phyloP scores from a whole-genome alignment of 1,140 invertebrate genomes.

The Drosophila pandora region DNA sequence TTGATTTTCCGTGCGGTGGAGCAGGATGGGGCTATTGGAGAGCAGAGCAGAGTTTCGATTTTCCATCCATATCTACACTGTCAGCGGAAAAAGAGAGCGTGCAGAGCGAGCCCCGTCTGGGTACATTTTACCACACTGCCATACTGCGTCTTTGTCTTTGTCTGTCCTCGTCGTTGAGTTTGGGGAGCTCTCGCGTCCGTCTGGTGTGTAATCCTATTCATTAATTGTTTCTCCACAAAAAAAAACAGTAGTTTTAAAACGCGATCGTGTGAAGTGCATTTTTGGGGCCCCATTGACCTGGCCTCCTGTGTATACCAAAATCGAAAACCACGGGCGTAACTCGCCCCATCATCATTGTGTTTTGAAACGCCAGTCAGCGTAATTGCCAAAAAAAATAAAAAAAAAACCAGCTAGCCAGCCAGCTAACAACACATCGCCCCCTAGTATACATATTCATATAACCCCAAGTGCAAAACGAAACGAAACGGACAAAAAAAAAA shows the following conservation, averaged over 20 bases:
- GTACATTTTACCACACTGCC: conserved; percentile 50
- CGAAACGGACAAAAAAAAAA: conserved; percentile 45
- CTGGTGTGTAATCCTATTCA: conserved; percentile 67
- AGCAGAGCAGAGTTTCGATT: conserved; percentile 73
- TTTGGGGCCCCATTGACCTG: conserved; percentile 31
- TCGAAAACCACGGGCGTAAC: conserved; percentile 5
- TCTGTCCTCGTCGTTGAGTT: conserved; percentile 51
- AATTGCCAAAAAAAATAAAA: conserved; percentile 45
- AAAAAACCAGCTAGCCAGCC: conserved; percentile 22
- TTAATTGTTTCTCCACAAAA: conserved; percentile 26
- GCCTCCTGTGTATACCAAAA: conserved; percentile 34
- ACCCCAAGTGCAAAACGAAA: conserved; percentile 61
- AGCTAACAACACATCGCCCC: conserved; percentile 45
- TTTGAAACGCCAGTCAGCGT: conserved; percentile 38
- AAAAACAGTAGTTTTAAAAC: conserved; percentile 47
- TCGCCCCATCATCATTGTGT: conserved; percentile 46
- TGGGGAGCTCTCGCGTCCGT: conserved; percentile 57
- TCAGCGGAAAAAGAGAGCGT: conserved; percentile 36
- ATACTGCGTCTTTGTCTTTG: conserved; percentile 66
- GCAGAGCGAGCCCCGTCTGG: conserved; percentile 52
- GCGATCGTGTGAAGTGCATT: conserved; percentile 41
- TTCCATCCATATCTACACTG: conserved; percentile 71
- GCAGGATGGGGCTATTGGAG: conserved; percentile 37
- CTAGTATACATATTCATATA: conserved; percentile 79
- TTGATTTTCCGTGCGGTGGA: conserved; percentile 61